Percentiles rank a stretch among this genome's conserved stretches.
These are phyloP conservation scores for Salmo trutta DNA, from an alignment of 2,797 vertebrate genomes.

Conservation along the genomic window DNA sequence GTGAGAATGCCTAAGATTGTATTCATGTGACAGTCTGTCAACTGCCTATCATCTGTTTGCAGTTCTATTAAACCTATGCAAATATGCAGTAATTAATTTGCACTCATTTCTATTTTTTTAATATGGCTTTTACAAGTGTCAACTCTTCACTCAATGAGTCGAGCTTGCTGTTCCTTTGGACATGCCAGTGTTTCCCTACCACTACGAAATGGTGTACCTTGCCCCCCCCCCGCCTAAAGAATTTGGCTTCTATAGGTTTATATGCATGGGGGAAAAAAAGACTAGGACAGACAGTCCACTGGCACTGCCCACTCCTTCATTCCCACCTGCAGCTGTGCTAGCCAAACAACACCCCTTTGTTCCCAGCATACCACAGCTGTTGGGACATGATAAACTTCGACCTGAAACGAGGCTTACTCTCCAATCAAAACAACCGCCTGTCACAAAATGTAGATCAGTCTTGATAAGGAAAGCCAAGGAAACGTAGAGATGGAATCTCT, in stretches of 20 bases:
- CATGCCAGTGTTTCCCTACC: neutral
- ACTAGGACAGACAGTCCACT: neutral
- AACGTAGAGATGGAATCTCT: neutral
- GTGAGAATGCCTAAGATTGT: neutral
- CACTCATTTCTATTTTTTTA: neutral
- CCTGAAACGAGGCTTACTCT: slow-evolving; percentile 44
- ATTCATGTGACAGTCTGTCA: neutral
- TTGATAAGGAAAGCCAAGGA: neutral
- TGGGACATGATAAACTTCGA: slow-evolving; percentile 49
- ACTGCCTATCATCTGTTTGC: neutral
- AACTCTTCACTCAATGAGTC: neutral
- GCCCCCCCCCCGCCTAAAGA: neutral
- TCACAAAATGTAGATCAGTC: neutral
- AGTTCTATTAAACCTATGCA: neutral
- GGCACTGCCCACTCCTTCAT: slow-evolving; percentile 21
- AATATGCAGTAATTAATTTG: neutral
- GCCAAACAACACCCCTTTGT: slow-evolving; percentile 66
- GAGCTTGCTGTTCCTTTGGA: neutral
- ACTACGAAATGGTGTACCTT: neutral
- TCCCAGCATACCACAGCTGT: slow-evolving; percentile 29
- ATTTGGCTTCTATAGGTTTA: neutral
- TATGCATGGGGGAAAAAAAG: neutral
- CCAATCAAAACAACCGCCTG: neutral
- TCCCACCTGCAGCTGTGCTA: slow-evolving; percentile 48
- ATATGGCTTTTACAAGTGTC: too few relatives aligned